Evolutionary conservation across 1,140 invertebrate genomes (phyloP).

Genomic region (Gyrodactylus salaris): DNA sequence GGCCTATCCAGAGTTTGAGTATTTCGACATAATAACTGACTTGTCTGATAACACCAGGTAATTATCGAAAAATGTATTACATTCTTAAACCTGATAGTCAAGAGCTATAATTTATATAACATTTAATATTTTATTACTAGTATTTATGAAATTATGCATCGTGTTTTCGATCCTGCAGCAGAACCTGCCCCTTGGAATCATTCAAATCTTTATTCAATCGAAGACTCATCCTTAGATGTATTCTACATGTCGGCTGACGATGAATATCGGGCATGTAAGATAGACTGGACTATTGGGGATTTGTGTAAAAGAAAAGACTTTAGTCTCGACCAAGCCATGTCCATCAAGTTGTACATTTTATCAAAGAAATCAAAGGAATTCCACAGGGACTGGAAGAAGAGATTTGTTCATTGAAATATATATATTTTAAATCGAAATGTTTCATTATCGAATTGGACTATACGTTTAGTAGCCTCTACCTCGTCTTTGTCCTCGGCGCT

Average conservation of each 20-base stretch:
- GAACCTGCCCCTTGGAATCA: background rate
- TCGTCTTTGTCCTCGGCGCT: no score
- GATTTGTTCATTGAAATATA: no score
- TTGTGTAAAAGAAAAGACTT: background rate
- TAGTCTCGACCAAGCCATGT: background rate
- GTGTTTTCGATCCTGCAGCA: background rate
- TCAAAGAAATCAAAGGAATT: background rate
- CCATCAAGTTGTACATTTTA: background rate
- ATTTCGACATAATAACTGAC: background rate
- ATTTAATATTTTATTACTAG: no score
- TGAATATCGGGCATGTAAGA: background rate
- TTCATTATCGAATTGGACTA: no score
- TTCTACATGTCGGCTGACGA: background rate
- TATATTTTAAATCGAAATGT: no score
- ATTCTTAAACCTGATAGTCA: no score
- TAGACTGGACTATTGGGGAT: background rate
- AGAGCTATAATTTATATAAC: no score
- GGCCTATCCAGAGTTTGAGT: background rate
- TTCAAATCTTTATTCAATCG: background rate
- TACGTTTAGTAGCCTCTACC: no score
- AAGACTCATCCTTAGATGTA: background rate
- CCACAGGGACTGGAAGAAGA: no score
- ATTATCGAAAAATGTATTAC: no score
- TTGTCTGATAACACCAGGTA: no score
- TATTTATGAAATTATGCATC: background rate